A percentile compares a stretch with the other conserved stretches of the same genome.
phyloP scores from a whole-genome alignment of 2,888 invertebrate species.

The Pegoplata infirma region DNA sequence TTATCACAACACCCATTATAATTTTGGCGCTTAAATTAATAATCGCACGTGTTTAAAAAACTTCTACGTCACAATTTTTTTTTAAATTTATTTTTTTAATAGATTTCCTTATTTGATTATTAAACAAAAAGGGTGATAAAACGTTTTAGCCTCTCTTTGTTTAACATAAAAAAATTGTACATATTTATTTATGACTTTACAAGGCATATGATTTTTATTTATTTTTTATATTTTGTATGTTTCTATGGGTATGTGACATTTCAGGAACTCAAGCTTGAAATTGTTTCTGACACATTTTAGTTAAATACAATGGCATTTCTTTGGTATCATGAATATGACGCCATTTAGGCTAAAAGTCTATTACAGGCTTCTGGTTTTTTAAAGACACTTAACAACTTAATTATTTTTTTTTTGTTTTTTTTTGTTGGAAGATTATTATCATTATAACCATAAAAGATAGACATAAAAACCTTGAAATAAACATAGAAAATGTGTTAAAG shows the following conservation, averaged over 20 bases:
- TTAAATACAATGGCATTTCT: neutral
- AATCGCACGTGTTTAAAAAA: neutral
- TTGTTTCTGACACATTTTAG: neutral
- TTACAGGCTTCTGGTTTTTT: neutral
- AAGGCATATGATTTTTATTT: neutral
- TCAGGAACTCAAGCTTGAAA: neutral
- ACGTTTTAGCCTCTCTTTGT: no score
- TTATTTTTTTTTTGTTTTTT: neutral
- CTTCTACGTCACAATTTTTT: neutral
- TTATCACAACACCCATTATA: no score
- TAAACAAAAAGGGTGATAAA: neutral
- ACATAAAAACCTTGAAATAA: neutral
- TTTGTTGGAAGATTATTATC: neutral
- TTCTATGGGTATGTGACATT: neutral
- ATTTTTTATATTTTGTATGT: neutral
- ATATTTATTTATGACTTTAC: neutral
- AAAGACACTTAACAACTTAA: neutral
- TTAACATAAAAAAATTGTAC: neutral
- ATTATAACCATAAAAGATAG: neutral
- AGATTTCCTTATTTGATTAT: neutral
- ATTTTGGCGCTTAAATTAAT: no score
- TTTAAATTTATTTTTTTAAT: neutral
- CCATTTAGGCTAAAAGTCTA: neutral
- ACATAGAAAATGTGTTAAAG: constrained; percentile 33
- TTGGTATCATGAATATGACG: neutral